phyloP scores from a whole-genome alignment of 2,113 vertebrate genomes.

The Paedocypris sp. region DNA sequence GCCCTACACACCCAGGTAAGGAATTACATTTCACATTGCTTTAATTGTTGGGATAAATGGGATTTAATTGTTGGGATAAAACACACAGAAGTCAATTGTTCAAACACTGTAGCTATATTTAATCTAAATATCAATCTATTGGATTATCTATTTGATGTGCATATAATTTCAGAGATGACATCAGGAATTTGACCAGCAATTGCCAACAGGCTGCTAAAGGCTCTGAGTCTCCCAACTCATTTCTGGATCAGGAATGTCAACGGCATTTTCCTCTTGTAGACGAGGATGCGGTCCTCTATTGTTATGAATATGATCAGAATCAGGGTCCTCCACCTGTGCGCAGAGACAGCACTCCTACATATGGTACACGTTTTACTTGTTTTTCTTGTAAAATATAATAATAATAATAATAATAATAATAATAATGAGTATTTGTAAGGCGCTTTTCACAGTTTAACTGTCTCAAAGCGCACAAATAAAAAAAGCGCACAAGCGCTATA shows the following conservation, averaged over 20 bases:
- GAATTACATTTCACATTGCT: not conserved
- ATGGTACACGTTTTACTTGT: slow-evolving; percentile 70
- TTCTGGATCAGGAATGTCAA: slow-evolving; percentile 92
- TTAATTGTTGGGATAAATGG: too few species aligned
- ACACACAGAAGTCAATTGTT: not conserved
- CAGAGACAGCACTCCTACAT: slow-evolving; percentile 88
- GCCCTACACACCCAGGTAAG: slow-evolving; percentile 89
- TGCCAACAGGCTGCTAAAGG: slow-evolving; percentile 78
- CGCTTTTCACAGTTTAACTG: too few species aligned
- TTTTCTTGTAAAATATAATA: too few species aligned
- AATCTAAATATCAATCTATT: too few species aligned
- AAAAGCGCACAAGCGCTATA: too few species aligned
- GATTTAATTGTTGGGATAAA: too few species aligned
- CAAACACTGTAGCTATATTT: not conserved
- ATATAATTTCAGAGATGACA: slow-evolving; percentile 85
- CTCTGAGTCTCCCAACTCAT: slow-evolving; percentile 95
- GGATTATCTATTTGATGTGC: too few species aligned
- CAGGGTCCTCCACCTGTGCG: slow-evolving; percentile 76
- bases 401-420: too few species aligned
- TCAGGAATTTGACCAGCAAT: slow-evolving; percentile 73
- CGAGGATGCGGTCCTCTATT: slow-evolving; percentile 89
- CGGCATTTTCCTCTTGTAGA: slow-evolving; percentile 84
- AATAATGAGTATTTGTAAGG: too few species aligned
- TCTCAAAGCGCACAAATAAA: too few species aligned
- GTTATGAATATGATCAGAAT: slow-evolving; percentile 95